Evolutionary conservation across 2,888 invertebrate species (phyloP).

Genomic region (Ochropleura leucogaster): DNA sequence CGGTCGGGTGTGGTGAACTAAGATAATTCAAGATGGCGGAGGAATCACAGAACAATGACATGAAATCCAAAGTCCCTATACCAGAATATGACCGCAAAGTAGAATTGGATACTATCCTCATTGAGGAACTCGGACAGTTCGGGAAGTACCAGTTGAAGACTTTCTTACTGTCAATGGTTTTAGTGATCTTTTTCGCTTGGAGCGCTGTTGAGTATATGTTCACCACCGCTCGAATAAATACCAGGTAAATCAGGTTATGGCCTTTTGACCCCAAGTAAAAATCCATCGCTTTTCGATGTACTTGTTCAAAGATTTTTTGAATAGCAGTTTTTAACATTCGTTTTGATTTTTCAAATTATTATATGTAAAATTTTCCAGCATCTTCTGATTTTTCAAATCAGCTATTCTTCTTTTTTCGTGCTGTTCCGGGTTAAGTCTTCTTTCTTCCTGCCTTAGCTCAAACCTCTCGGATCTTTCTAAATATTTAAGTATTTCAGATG

Average conservation of each 20-base stretch:
- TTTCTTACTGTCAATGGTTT: constrained; percentile 68
- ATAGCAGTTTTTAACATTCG: no score
- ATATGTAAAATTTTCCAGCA: no score
- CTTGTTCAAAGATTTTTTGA: no score
- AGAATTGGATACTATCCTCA: constrained; percentile 79
- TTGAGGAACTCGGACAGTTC: constrained; percentile 83
- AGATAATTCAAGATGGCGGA: constrained; percentile 23
- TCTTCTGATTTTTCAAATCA: no score
- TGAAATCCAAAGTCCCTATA: neutral
- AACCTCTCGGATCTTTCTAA: neutral
- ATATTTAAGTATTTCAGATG: constrained; percentile 68
- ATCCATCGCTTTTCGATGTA: no score
- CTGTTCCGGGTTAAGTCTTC: no score
- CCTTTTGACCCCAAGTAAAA: neutral
- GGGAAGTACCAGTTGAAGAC: constrained; percentile 79
- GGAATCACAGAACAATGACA: constrained; percentile 19
- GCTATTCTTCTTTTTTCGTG: no score
- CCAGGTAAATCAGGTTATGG: constrained; percentile 71
- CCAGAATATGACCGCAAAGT: constrained; percentile 53
- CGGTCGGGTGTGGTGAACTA: neutral
- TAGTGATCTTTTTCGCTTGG: constrained; percentile 79
- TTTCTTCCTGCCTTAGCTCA: no score
- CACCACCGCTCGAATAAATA: constrained; percentile 80
- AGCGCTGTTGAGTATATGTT: constrained; percentile 81
- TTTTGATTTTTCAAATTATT: neutral